Conservation (phyloP, 2,888 invertebrate genomes). For the Hypercompe scribonia region DNA sequence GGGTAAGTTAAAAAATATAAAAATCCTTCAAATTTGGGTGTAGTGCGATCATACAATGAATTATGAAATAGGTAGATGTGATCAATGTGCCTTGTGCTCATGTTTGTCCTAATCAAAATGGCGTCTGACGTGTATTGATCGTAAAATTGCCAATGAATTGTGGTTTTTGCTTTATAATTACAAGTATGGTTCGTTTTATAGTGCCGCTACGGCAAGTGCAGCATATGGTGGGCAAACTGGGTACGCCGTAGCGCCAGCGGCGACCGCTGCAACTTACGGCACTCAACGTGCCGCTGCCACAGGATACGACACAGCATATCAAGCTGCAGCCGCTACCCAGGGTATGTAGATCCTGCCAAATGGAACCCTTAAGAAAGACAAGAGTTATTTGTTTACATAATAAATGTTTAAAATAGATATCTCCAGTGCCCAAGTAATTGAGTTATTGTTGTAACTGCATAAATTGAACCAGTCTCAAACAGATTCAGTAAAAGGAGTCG, state of each 20-base stretch:
- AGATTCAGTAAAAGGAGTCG: not conserved
- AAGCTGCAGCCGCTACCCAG: slow-evolving; percentile 92
- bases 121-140: slow-evolving; percentile 80
- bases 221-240: slow-evolving; percentile 95
- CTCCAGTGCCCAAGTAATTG: slow-evolving; percentile 43
- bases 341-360: slow-evolving; percentile 85
- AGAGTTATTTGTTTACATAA: slow-evolving; percentile 36
- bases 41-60: slow-evolving; percentile 20
- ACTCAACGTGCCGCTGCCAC: slow-evolving; percentile 93
- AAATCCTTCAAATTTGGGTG: slow-evolving; percentile 17
- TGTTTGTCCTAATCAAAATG: slow-evolving; percentile 82
- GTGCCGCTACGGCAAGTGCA: slow-evolving; percentile 91
- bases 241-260: slow-evolving; percentile 93
- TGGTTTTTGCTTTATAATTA: slow-evolving; percentile 41
- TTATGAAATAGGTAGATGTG: slow-evolving; percentile 36
- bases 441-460: slow-evolving; percentile 26
- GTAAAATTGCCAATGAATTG: slow-evolving; percentile 52
- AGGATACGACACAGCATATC: slow-evolving; percentile 94
- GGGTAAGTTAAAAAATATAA: slow-evolving; percentile 87
- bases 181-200: slow-evolving; percentile 65
- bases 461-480: not conserved
- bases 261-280: slow-evolving; percentile 94
- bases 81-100: slow-evolving; percentile 70
- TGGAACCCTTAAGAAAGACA: not conserved
- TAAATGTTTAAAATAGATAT: slow-evolving; percentile 48